phyloP scores from a whole-genome alignment of 2,797 vertebrate genomes.

The Urosaurus nigricauda region DNA sequence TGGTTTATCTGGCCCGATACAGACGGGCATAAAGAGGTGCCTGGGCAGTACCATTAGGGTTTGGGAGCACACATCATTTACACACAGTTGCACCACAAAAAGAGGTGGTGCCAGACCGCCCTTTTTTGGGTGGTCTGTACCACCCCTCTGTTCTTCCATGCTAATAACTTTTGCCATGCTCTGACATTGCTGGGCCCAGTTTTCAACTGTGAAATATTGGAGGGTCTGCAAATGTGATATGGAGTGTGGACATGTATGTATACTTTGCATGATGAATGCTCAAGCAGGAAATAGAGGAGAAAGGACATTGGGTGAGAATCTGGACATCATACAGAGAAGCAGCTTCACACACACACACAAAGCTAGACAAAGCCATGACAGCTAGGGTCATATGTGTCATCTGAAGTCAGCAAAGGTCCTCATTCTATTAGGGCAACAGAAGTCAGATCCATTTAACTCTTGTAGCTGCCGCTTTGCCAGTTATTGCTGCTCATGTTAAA shows the following conservation, averaged over 20 bases:
- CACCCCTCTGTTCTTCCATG: no score
- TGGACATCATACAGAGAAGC: not conserved
- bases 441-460: constrained; percentile 5
- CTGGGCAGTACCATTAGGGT: no score
- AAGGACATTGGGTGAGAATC: not conserved
- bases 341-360: not conserved
- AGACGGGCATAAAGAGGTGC: no score
- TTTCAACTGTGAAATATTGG: no score
- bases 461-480: not conserved
- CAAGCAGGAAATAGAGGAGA: not conserved
- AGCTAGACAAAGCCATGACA: not conserved
- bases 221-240: not conserved
- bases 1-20: no score
- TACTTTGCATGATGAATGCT: not conserved
- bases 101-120: no score
- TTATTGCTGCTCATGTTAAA: constrained; percentile 6
- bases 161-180: no score
- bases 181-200: no score
- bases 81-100: no score
- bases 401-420: not conserved
- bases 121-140: no score
- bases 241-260: not conserved
- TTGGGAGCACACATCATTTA: no score
- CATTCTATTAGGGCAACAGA: not conserved
- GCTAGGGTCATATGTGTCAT: not conserved